Evolutionary conservation across 2,888 invertebrate genomes (phyloP).

Genomic region (Chrysolina oricalcia): DNA sequence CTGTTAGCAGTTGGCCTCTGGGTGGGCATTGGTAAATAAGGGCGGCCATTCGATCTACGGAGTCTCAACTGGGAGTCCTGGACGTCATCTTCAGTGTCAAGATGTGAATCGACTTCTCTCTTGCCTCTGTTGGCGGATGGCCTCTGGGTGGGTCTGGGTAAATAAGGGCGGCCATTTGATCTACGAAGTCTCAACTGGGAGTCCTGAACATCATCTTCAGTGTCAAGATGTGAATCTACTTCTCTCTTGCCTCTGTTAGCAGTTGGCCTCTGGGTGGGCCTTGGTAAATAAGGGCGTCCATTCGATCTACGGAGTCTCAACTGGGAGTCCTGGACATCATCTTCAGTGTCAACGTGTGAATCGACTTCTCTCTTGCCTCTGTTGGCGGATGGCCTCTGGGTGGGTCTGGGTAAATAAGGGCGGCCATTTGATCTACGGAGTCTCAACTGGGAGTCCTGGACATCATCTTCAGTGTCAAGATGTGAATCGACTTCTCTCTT

Average conservation of each 20-base stretch:
- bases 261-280: too few species aligned
- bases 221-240: neutral
- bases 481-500: neutral
- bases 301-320: too few species aligned
- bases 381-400: too few species aligned
- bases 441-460: neutral
- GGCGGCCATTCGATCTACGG: neutral
- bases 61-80: neutral
- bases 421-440: neutral
- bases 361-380: too few species aligned
- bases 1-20: neutral
- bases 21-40: neutral
- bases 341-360: too few species aligned
- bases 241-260: too few species aligned
- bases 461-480: neutral
- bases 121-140: neutral
- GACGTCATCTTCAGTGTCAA: neutral
- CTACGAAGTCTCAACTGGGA: neutral
- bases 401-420: too few species aligned
- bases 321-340: too few species aligned
- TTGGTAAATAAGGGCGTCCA: too few species aligned
- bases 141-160: neutral
- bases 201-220: neutral
- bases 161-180: neutral
- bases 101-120: neutral